Evolutionary conservation across 2,888 invertebrate genomes (phyloP).

Genomic region (Patella caerulea): DNA sequence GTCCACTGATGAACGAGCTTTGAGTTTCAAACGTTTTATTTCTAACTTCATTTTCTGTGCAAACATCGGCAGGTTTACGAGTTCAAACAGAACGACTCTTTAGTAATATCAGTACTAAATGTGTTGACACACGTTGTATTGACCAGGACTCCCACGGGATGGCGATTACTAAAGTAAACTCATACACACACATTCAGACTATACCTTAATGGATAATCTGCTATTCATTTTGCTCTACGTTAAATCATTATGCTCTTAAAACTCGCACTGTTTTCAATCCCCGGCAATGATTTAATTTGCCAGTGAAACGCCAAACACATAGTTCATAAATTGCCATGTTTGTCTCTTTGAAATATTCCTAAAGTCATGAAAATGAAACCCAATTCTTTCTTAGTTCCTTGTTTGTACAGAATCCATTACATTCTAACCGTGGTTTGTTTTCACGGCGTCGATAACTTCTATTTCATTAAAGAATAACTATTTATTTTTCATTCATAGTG

Average conservation of each 20-base stretch:
- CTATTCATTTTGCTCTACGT: background rate
- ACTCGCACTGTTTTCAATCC: background rate
- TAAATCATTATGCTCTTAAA: background rate
- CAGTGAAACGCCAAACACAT: slow-evolving; percentile 2
- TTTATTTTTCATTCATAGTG: too few relatives aligned
- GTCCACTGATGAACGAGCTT: background rate
- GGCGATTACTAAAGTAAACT: slow-evolving; percentile 10
- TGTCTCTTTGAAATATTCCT: background rate
- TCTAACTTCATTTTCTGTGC: slow-evolving; percentile 5
- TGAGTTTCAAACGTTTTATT: background rate
- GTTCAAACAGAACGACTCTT: background rate
- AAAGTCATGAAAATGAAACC: too few relatives aligned
- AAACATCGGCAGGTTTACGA: background rate
- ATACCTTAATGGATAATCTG: slow-evolving; percentile 7
- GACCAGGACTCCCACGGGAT: background rate
- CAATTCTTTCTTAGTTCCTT: too few relatives aligned
- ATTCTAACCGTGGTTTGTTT: too few relatives aligned
- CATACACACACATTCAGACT: background rate
- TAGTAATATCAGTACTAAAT: background rate
- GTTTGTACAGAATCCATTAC: too few relatives aligned
- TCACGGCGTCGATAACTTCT: too few relatives aligned
- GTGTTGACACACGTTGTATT: background rate
- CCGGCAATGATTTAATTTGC: slow-evolving; percentile 4
- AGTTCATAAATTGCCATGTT: background rate
- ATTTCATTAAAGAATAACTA: too few relatives aligned